phyloP scores from a whole-genome alignment of 2,888 invertebrate genomes.

The Hololepta plana region DNA sequence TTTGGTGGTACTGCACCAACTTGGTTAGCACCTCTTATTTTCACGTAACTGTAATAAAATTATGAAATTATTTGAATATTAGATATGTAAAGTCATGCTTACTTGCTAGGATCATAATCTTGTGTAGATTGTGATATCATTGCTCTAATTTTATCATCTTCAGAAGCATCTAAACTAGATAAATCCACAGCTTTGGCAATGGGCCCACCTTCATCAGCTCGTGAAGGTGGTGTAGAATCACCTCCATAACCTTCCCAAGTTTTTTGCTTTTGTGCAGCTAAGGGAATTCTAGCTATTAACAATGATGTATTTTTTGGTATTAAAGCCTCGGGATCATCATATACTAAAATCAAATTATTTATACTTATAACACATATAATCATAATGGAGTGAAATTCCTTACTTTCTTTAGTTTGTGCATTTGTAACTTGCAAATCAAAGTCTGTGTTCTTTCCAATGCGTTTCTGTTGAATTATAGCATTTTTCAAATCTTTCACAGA shows the following conservation, averaged over 20 bases:
- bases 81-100: constrained; percentile 25
- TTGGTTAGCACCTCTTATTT: constrained; percentile 75
- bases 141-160: constrained; percentile 93
- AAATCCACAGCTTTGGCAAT: constrained; percentile 62
- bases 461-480: constrained; percentile 86
- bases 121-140: constrained; percentile 96
- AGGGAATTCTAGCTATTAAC: constrained; percentile 82
- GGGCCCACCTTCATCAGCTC: constrained; percentile 24
- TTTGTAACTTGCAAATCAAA: constrained; percentile 94
- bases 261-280: constrained; percentile 53
- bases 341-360: constrained; percentile 41
- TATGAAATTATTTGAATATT: background rate
- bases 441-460: constrained; percentile 82
- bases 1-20: constrained; percentile 77
- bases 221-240: constrained; percentile 26
- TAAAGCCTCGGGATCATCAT: constrained; percentile 73
- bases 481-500: constrained; percentile 90
- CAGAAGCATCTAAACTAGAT: constrained; percentile 78
- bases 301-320: constrained; percentile 97
- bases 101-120: constrained; percentile 96
- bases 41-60: constrained; percentile 55
- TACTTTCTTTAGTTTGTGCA: constrained; percentile 95
- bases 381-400: constrained; percentile 12
- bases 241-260: constrained; percentile 43
- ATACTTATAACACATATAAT: constrained; percentile 2